Evolutionary conservation across 2,888 invertebrate species (phyloP), one percentile per base, ranked within the genome.

Genomic region (Leucoptera coffeella): DNA sequence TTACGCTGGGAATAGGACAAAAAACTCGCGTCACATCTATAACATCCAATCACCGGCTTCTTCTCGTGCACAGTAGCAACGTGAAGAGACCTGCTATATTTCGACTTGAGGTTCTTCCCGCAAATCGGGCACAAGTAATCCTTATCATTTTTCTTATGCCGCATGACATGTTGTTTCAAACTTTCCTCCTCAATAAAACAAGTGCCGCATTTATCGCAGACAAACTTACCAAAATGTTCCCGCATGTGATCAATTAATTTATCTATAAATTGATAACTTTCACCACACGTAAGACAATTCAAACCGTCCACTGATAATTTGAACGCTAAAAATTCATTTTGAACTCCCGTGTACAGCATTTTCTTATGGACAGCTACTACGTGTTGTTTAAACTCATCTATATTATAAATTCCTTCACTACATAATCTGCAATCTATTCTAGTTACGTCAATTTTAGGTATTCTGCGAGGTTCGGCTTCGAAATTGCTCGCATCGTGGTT

Each of bases 111-210:
- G 2, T 38, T 43, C 30, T 69, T 69, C 1, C 61, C 67, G 25
- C 73, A 74, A 0, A 64, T 54, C 2, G 61, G 55, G 32, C 78
- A 78, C 0, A 58, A 53, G 37, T 56, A 59, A 0, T 40, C 62
- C 11, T 67, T 64, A 3, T 69, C 73, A 1, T 60, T 43, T 5
- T 40, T 23, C 29, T 50, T 49, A 14, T 32, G 34, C 5, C 22
- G 15, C 4, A 22, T 25, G 12, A 23, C 23, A 34, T 56, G 51
- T 21, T 38, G 45, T 7, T 35, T 38, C 10, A 47, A 30, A 21
- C 50, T 47, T 1, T 41, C 32, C 2, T 38, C 37, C 29, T 44
- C 43, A 0, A 42, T 34, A 22, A 50, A 53, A 1, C 39, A 34
- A 23, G 40, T 41, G 3, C 40, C 34, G 23, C 32, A 33, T n/a